Base-by-base conservation (phyloP, 53 echinoderm and acorn worm species). In the Mesocentrotus franciscanus region DNA sequence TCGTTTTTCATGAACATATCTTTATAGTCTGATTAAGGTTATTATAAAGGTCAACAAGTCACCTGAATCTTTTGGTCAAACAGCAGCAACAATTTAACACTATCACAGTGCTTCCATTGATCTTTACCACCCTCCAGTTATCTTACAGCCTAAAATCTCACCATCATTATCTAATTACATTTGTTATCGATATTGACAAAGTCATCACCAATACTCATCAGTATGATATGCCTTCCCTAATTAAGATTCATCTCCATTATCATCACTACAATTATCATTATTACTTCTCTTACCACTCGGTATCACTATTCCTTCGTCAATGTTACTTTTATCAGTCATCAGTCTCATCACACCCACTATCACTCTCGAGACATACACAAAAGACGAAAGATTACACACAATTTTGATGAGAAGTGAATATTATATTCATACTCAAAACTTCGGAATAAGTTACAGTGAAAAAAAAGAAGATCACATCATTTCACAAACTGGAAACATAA, bases 401-500 rank as follows among this genome's bases (percentile, higher is more conserved):
- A 0, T 87, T 87, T 58, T 11, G 24, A 87, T 87, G 87, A 87
- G 87, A 87, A 87, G n/a, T 87, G 87, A 87, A 87, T 58, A 29
- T 87, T 87, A 0, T 57, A 81, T 87, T n/a, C 87, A 87, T 57
- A 87, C 58, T 87, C 87, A 87, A 87, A 87, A 87, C 87, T 58
- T 87, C 13, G 18, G 87, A 87, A 87, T 87, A 87, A 87, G 87
- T 87, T 87, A 87, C 91, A 62, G 20, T 91, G 91, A 62, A 91
- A 91, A 35, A 90, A 89, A 89, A 90, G 36, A 14, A 66, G 32
- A 64, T 61, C 66, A 66, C 87, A 87, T 87, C 87, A 87, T 26
- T 87, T 87, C 87, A 87, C 87, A 87, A 87, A 87, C 62, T 91
- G 91, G 39, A 91, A 90, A 66, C 61, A 91, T 66, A 90, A 90